A percentile compares a stretch with the other conserved stretches of the same genome.
Conservation (phyloP, 2,797 vertebrate genomes). For the Syncerus caffer region DNA sequence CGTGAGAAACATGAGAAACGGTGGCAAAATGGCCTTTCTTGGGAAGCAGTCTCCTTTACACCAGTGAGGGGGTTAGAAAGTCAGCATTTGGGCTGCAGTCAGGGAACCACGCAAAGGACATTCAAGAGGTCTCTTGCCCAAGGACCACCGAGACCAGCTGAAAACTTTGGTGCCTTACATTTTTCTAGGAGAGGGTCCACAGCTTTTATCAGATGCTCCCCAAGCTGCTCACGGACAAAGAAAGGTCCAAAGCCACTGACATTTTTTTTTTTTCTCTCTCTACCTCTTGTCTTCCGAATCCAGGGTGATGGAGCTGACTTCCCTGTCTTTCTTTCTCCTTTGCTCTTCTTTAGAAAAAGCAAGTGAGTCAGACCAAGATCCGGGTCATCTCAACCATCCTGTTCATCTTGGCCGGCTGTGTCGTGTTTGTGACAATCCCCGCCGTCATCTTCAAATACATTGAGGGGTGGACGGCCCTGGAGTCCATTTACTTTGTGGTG, state of each 20-base stretch:
- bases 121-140: background rate
- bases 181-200: background rate
- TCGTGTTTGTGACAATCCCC: slow-evolving; percentile 97
- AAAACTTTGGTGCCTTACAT: background rate
- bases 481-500: slow-evolving; percentile 98
- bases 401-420: slow-evolving; percentile 96
- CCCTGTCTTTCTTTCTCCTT: slow-evolving; percentile 46
- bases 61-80: background rate
- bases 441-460: slow-evolving; percentile 96
- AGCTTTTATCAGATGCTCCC: background rate
- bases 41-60: background rate
- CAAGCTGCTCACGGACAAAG: background rate
- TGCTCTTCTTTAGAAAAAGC: slow-evolving; percentile 89
- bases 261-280: background rate
- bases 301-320: slow-evolving; percentile 18
- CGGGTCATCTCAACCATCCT: slow-evolving; percentile 96
- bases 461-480: slow-evolving; percentile 95
- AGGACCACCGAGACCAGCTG: background rate
- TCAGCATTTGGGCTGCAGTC: too few species aligned
- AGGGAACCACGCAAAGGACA: fast-evolving
- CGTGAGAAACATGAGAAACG: background rate
- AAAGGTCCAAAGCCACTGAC: background rate
- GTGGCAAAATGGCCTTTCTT: background rate
- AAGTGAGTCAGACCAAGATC: slow-evolving; percentile 99
- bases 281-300: background rate